Conservation (phyloP, 2,113 vertebrate genomes). For the Nipponia nippon region DNA sequence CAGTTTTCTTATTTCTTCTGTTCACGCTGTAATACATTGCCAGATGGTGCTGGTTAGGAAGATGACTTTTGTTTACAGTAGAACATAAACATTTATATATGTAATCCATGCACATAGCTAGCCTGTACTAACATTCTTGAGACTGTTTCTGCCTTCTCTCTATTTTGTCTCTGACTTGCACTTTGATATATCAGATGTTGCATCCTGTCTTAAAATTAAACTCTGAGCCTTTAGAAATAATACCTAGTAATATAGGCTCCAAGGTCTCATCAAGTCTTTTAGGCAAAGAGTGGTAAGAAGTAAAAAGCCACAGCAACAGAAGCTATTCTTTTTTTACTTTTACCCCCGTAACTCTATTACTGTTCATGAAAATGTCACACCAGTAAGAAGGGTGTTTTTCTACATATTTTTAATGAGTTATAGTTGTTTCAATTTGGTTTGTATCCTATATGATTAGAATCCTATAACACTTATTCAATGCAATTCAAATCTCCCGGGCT, state of each 20-base stretch:
- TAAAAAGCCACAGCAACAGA: not conserved
- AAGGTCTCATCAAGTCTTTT: not conserved
- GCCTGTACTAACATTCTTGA: not conserved
- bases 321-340: not conserved
- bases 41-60: not conserved
- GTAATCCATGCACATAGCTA: not conserved
- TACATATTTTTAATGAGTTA: not conserved
- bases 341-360: accelerated
- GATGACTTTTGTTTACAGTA: not conserved
- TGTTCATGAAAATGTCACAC: not conserved
- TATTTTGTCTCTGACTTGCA: not conserved
- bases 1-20: not conserved
- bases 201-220: not conserved
- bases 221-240: not conserved
- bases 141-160: not conserved
- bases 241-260: not conserved
- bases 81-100: not conserved
- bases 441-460: not conserved
- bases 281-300: not conserved
- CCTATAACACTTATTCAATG: not conserved
- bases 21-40: not conserved
- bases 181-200: not conserved
- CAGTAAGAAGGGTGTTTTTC: not conserved
- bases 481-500: not conserved
- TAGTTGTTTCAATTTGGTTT: not conserved